Conservation (phyloP, 2,888 invertebrate genomes). For the Temnothorax ravouxi region DNA sequence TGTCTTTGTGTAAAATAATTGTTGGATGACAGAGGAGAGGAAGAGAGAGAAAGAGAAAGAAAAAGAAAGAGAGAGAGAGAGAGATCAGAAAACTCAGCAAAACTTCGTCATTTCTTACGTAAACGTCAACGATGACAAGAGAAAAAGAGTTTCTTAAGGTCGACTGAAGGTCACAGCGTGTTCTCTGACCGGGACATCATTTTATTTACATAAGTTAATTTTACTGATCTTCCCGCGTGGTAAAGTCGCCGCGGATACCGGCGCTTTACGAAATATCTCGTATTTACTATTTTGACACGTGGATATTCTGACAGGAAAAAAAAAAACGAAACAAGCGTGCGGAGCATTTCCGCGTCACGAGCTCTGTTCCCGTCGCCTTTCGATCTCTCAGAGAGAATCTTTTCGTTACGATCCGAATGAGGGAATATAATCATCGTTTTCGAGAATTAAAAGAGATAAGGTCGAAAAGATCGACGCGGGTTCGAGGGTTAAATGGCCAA, state of each 20-base stretch:
- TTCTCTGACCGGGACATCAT: not conserved
- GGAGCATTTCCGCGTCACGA: not conserved
- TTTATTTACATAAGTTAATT: not conserved
- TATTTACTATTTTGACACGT: not conserved
- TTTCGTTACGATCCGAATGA: too few relatives aligned
- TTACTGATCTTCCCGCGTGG: not conserved
- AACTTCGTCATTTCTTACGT: not conserved
- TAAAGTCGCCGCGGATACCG: not conserved
- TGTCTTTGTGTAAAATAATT: not conserved
- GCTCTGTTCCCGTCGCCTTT: not conserved
- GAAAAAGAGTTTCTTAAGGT: conserved; percentile 1
- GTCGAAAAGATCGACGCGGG: not conserved
- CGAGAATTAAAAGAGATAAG: not conserved
- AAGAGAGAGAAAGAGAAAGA: not conserved
- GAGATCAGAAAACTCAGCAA: not conserved
- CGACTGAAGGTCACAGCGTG: not conserved
- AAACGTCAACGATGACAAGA: not conserved
- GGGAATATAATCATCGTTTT: not conserved
- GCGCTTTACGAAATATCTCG: not conserved
- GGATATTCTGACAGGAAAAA: not conserved
- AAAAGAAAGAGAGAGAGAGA: not conserved
- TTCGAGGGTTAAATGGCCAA: not conserved
- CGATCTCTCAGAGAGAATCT: not conserved
- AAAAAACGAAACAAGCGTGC: not conserved
- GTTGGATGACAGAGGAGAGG: not conserved